phyloP scores from a whole-genome alignment of 2,797 vertebrate species.

The Melanotaenia maccullochi region DNA sequence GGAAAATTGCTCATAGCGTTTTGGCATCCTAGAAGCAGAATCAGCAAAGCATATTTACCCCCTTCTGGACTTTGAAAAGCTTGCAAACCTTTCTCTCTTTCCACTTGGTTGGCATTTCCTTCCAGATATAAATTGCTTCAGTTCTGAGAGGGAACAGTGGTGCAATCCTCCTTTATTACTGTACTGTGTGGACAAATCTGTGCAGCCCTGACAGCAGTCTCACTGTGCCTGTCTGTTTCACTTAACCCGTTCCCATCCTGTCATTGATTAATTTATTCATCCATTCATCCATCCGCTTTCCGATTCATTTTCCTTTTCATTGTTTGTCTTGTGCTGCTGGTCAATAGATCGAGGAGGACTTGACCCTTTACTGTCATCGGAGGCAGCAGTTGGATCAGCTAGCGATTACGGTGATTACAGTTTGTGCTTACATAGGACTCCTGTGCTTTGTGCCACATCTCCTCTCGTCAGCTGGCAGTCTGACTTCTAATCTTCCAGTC shows the following conservation, averaged over 20 bases:
- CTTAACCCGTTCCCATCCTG: neutral
- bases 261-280: slow-evolving; percentile 15
- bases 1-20: slow-evolving; percentile 44
- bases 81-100: slow-evolving; percentile 34
- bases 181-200: slow-evolving; percentile 35
- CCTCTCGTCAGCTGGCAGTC: slow-evolving; percentile 74
- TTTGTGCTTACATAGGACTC: slow-evolving; percentile 77
- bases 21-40: slow-evolving; percentile 40
- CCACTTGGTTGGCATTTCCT: slow-evolving; percentile 31
- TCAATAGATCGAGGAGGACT: slow-evolving; percentile 42
- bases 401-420: slow-evolving; percentile 78
- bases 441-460: slow-evolving; percentile 72
- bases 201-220: slow-evolving; percentile 37
- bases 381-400: slow-evolving; percentile 72
- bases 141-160: slow-evolving; percentile 42
- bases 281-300: slow-evolving; percentile 15
- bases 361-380: slow-evolving; percentile 52
- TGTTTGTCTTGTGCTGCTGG: slow-evolving; percentile 26
- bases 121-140: slow-evolving; percentile 48
- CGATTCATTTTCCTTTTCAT: slow-evolving; percentile 9
- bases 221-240: slow-evolving; percentile 10
- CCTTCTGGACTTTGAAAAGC: slow-evolving; percentile 40
- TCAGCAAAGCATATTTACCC: slow-evolving; percentile 18
- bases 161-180: slow-evolving; percentile 48
- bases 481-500: slow-evolving; percentile 71